Conservation (phyloP, 35 echinoderm and acorn worm species). For the Holothuria glaberrima region DNA sequence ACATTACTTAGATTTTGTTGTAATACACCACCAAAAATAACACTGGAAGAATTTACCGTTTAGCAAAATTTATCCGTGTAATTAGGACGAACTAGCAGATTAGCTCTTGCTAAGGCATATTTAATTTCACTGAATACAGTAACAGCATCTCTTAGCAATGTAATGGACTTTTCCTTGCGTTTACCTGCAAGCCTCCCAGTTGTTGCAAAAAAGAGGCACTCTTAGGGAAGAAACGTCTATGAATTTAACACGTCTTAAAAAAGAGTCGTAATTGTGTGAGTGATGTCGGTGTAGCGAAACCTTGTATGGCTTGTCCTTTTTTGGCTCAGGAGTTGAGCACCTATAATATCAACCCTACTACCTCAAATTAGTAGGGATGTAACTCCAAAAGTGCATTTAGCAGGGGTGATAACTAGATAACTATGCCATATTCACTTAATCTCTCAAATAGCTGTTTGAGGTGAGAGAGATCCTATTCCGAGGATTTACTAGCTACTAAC, state of each 20-base stretch:
- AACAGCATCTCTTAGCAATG: neutral
- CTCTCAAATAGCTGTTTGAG: slow-evolving; percentile 40
- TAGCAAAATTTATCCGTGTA: no score
- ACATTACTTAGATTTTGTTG: no score
- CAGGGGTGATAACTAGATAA: slow-evolving; percentile 55
- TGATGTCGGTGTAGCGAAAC: slow-evolving; percentile 46
- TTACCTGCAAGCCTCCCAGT: slow-evolving; percentile 59
- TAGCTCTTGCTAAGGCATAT: slow-evolving; percentile 29
- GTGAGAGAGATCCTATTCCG: slow-evolving; percentile 11
- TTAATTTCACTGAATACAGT: slow-evolving; percentile 38
- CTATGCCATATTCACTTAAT: slow-evolving; percentile 37
- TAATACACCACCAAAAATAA: no score
- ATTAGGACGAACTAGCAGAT: no score
- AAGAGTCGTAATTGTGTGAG: slow-evolving; percentile 23
- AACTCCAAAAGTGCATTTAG: slow-evolving; percentile 48
- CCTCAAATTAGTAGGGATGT: slow-evolving; percentile 1
- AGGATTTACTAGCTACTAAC: slow-evolving; percentile 35
- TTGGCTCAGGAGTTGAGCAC: slow-evolving; percentile 25
- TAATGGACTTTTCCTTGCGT: neutral
- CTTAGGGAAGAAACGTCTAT: slow-evolving; percentile 63
- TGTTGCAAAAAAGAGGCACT: slow-evolving; percentile 50
- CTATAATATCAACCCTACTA: neutral
- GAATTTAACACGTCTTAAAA: slow-evolving; percentile 71
- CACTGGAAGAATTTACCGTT: no score
- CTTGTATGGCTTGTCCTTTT: slow-evolving; percentile 37